phyloP scores from a whole-genome alignment of 2,113 vertebrate genomes.

The Vulpes lagopus region DNA sequence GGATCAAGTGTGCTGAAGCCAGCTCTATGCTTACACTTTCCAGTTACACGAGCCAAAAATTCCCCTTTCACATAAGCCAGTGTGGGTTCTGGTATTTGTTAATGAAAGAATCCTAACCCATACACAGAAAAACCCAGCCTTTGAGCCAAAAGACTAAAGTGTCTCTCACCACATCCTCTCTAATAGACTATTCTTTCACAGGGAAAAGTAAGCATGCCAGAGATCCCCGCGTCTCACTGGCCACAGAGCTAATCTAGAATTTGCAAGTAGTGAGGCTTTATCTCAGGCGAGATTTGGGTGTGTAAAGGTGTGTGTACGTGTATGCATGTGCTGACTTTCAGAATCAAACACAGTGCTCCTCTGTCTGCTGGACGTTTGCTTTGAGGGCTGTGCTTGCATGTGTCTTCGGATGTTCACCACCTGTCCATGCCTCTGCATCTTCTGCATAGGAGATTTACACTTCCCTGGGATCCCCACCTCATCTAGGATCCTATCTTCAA shows the following conservation, averaged over 20 bases:
- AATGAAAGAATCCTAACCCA: background rate
- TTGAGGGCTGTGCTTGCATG: background rate
- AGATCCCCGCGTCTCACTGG: background rate
- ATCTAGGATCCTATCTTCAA: background rate
- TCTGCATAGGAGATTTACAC: background rate
- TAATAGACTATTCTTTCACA: background rate
- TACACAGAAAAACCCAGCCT: background rate
- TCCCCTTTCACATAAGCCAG: background rate
- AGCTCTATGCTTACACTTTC: background rate
- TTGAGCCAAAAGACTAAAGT: background rate
- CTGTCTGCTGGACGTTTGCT: background rate
- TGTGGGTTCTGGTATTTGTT: background rate
- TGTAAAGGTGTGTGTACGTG: background rate
- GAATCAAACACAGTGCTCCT: background rate
- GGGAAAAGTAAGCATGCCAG: background rate
- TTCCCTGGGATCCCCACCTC: background rate
- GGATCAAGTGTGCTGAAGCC: background rate
- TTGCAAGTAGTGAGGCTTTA: background rate
- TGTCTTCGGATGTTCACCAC: background rate
- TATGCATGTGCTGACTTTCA: background rate
- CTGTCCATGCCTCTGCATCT: background rate
- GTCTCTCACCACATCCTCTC: background rate
- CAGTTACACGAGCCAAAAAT: background rate
- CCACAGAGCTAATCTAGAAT: background rate
- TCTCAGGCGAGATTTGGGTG: background rate